phyloP scores from a whole-genome alignment of 1,140 invertebrate species.

The Triops cancriformis region DNA sequence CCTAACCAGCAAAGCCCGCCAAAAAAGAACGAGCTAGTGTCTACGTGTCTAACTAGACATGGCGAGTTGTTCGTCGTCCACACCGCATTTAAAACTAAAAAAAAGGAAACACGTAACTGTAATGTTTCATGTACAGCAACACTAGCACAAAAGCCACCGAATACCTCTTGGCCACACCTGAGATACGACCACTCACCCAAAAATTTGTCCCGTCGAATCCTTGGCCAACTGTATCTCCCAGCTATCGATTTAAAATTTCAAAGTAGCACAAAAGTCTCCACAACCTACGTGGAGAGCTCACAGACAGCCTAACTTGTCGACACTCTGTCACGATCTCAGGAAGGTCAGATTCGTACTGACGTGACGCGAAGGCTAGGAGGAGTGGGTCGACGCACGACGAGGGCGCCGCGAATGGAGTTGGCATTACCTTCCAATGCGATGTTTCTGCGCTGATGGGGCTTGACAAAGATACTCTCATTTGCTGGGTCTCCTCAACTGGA shows the following conservation, averaged over 20 bases:
- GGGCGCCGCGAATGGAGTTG: background rate
- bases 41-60: background rate
- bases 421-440: background rate
- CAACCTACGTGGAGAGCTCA: background rate
- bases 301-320: background rate
- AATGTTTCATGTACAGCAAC: background rate
- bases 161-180: too few relatives aligned
- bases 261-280: background rate
- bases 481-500: too few relatives aligned
- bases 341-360: constrained; percentile 10
- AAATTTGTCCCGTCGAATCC: too few relatives aligned
- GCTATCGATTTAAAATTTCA: background rate
- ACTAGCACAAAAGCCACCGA: background rate
- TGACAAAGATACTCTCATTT: too few relatives aligned
- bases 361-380: background rate
- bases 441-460: too few relatives aligned
- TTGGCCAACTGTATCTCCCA: too few relatives aligned
- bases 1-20: background rate
- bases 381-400: background rate
- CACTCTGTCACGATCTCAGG: background rate
- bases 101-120: background rate
- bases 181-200: too few relatives aligned
- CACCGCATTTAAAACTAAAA: background rate
- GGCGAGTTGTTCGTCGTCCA: background rate
- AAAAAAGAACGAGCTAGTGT: background rate